Evolutionary conservation across 1,140 invertebrate species (phyloP).

Genomic region (Trachelipus rathkii): DNA sequence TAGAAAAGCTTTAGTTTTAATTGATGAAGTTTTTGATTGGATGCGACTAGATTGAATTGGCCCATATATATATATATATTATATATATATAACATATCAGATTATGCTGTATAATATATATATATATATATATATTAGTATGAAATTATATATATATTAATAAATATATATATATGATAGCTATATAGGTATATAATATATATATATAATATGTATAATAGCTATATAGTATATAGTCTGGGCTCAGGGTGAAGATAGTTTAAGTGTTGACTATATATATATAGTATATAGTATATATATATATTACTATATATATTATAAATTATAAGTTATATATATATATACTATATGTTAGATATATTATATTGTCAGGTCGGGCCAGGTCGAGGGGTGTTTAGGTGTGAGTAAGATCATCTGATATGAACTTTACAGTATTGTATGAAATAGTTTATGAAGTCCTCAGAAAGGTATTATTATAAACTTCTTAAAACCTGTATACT

Average conservation of each 20-base stretch:
- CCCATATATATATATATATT: conserved; percentile 4
- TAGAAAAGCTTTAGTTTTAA: neutral
- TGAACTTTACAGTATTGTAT: too few species aligned
- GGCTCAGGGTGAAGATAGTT: too few species aligned
- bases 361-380: too few species aligned
- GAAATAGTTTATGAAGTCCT: too few species aligned
- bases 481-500: too few species aligned
- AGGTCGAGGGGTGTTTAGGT: too few species aligned
- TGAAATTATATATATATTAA: neutral
- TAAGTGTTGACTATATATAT: too few species aligned
- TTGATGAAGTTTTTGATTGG: conserved; percentile 13
- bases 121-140: neutral
- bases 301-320: neutral
- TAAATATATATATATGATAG: conserved; percentile 5
- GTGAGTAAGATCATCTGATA: too few species aligned
- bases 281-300: conserved; percentile 1
- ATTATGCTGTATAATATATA: too few species aligned
- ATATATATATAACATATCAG: conserved; percentile 6
- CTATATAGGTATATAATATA: neutral
- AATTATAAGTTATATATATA: too few species aligned
- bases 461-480: too few species aligned
- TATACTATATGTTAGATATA: too few species aligned
- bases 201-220: neutral
- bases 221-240: neutral
- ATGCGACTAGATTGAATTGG: neutral